Percentiles rank a stretch among this genome's conserved stretches.
Conservation (phyloP, 2,113 vertebrate genomes). For the Motacilla alba region DNA sequence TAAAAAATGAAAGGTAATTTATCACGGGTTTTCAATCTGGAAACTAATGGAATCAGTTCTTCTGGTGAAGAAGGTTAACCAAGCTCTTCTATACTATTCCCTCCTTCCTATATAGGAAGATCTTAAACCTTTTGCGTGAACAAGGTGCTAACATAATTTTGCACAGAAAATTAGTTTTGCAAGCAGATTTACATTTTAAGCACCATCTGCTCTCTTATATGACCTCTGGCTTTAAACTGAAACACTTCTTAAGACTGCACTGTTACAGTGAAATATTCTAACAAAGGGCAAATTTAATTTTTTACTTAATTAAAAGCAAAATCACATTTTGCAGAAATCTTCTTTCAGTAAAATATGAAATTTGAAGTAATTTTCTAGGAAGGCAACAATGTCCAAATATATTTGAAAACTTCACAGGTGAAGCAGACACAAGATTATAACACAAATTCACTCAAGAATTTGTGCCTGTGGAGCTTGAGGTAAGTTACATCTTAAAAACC, state of each 20-base stretch:
- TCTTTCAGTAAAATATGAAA: neutral
- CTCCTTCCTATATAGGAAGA: neutral
- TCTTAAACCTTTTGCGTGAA: neutral
- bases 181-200: conserved; percentile 3
- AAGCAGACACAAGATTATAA: neutral
- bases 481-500: neutral
- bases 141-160: neutral
- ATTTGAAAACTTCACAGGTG: neutral
- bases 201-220: neutral
- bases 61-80: neutral
- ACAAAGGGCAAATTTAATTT: neutral
- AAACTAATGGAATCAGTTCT: neutral
- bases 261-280: neutral
- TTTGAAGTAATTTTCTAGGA: neutral
- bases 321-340: neutral
- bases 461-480: neutral
- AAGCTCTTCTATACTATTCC: neutral
- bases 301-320: neutral
- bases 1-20: conserved; percentile 29
- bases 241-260: neutral
- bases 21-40: neutral
- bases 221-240: neutral
- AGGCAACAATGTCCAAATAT: neutral
- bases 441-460: neutral
- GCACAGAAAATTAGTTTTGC: neutral